Evolutionary conservation across 2,888 invertebrate genomes (phyloP).

Genomic region (Lysandra bellargus): DNA sequence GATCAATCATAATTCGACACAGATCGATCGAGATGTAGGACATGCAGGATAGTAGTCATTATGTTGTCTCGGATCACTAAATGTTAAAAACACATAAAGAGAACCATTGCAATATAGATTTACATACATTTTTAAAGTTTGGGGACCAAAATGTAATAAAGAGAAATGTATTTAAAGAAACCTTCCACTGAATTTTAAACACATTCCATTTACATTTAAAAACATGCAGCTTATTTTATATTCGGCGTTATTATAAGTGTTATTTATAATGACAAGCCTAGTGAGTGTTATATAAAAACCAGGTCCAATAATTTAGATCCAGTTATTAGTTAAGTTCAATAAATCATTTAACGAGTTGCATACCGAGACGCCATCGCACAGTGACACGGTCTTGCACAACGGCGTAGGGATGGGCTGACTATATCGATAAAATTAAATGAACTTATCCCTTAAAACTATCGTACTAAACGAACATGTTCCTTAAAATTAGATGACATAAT

Average conservation of each 20-base stretch:
- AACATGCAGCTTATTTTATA: background rate
- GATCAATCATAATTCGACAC: background rate
- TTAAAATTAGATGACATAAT: too few species aligned
- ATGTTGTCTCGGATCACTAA: background rate
- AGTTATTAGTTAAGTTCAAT: constrained; percentile 33
- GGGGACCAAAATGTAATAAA: background rate
- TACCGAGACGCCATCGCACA: constrained; percentile 31
- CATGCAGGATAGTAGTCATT: background rate
- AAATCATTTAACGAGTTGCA: constrained; percentile 34
- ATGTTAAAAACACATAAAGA: background rate
- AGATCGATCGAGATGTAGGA: background rate
- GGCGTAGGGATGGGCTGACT: constrained; percentile 18
- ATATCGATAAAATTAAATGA: constrained; percentile 15
- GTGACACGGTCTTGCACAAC: constrained; percentile 33
- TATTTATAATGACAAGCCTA: background rate
- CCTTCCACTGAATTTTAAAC: too few species aligned
- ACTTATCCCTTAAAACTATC: background rate
- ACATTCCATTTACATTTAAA: too few species aligned
- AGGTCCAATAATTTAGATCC: constrained; percentile 18
- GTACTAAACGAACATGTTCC: background rate
- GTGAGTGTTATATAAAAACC: background rate
- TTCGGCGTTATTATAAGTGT: background rate
- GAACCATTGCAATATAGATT: background rate
- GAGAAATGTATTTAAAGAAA: too few species aligned
- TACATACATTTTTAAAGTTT: background rate